Evolutionary conservation across 2,113 vertebrate genomes (phyloP).

Genomic region (Callorhinus ursinus): DNA sequence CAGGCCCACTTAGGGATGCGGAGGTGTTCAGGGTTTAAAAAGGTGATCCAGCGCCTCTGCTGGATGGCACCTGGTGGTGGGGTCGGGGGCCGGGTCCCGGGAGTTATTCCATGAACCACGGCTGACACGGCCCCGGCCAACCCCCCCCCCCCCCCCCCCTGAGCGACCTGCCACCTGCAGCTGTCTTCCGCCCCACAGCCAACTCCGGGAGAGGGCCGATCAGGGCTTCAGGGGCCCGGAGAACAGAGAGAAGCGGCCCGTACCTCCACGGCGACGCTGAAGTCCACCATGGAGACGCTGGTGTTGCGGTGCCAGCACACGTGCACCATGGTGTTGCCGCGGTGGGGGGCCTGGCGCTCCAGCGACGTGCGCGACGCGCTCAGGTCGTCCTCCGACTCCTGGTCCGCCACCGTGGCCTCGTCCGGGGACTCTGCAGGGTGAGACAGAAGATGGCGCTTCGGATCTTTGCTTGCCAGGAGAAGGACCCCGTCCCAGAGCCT

Average conservation of each 20-base stretch:
- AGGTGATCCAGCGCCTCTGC: neutral
- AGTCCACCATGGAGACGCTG: constrained; percentile 99
- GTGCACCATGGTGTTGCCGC: constrained; percentile 99
- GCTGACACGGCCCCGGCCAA: rapidly evolving
- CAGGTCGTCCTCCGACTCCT: constrained; percentile 97
- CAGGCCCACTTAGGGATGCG: neutral
- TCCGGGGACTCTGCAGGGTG: constrained; percentile 91
- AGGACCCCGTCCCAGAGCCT: neutral
- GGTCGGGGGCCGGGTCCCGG: no score
- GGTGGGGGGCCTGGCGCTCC: constrained; percentile 94
- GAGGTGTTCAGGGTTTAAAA: neutral
- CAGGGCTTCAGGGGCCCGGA: rapidly evolving
- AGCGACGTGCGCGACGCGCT: constrained; percentile 91
- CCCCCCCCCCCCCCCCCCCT: neutral
- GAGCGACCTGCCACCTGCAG: no score
- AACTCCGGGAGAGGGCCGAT: neutral
- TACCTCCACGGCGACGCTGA: constrained; percentile 98
- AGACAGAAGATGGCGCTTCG: constrained; percentile 69
- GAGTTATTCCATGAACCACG: neutral
- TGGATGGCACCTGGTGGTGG: neutral
- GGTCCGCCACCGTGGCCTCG: constrained; percentile 90
- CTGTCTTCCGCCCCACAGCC: neutral
- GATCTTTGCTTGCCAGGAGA: neutral
- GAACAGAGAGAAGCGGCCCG: no score
- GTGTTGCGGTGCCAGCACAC: constrained; percentile 99